Evolutionary conservation across 2,797 vertebrate species (phyloP).

Genomic region (Falco columbarius): DNA sequence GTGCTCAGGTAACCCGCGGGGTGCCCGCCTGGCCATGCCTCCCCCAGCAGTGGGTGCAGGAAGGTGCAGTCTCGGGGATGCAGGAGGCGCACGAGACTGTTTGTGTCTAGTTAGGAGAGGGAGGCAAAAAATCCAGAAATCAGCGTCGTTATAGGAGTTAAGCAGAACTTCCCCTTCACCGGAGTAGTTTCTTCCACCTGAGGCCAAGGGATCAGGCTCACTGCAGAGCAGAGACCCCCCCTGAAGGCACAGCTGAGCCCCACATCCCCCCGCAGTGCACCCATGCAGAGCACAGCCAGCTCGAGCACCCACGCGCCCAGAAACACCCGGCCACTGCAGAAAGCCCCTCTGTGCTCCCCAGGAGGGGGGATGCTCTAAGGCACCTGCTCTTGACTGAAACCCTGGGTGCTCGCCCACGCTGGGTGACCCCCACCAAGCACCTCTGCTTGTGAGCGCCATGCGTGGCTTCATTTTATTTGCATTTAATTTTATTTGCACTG

Average conservation of each 20-base stretch:
- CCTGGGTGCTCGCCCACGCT: not conserved
- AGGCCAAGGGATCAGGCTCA: not conserved
- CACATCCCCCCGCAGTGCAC: not conserved
- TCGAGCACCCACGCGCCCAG: not conserved
- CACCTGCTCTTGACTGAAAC: not conserved
- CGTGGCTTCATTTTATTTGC: not conserved
- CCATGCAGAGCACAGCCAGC: no score
- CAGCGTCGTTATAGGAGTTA: not conserved
- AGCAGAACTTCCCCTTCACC: not conserved
- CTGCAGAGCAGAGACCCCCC: not conserved
- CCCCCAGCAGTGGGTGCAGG: not conserved
- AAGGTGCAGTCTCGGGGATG: not conserved
- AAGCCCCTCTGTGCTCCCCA: fast-evolving
- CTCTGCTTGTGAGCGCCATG: fast-evolving
- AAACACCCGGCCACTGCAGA: not conserved
- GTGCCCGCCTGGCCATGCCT: not conserved
- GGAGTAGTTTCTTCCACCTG: no score
- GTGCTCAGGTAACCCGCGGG: not conserved
- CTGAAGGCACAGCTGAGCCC: not conserved
- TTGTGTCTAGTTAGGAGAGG: fast-evolving
- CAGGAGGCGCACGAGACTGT: not conserved
- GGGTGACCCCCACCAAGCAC: not conserved
- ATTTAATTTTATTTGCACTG: not conserved
- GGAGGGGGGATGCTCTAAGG: not conserved
- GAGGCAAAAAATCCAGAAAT: not conserved